A percentile compares a stretch with the other conserved stretches of the same genome.
Evolutionary conservation across 2,888 invertebrate species (phyloP).

Genomic region (Xylota segnis): DNA sequence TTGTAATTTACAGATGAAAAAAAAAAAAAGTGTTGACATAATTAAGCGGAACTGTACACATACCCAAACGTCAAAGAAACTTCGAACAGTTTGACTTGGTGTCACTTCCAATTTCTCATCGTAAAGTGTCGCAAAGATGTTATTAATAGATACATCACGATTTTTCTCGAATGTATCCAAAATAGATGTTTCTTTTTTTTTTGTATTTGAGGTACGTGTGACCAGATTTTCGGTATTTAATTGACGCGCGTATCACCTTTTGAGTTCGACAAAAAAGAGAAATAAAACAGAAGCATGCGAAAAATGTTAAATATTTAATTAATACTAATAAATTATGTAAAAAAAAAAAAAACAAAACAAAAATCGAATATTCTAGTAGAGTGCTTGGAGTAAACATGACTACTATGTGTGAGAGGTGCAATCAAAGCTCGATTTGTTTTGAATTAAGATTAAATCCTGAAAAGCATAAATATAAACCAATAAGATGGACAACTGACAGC

Average conservation of each 20-base stretch:
- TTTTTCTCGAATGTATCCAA: conserved; percentile 6
- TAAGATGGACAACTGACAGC: no score
- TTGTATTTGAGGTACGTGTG: conserved; percentile 41
- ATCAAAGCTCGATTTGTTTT: no score
- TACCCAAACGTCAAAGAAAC: neutral
- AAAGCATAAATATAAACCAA: no score
- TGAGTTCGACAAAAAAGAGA: neutral
- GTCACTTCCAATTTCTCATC: neutral
- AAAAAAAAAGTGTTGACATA: neutral
- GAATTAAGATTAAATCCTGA: no score
- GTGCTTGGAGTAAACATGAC: neutral
- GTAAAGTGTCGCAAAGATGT: conserved; percentile 1
- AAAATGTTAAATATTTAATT: conserved; percentile 49
- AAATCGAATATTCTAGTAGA: neutral
- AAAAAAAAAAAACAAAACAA: neutral
- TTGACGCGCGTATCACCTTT: conserved; percentile 44
- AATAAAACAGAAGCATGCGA: conserved; percentile 26
- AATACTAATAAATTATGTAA: conserved; percentile 24
- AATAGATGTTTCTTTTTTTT: conserved; percentile 16
- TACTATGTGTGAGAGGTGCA: neutral
- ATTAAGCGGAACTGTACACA: conserved; percentile 7
- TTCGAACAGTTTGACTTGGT: conserved; percentile 3
- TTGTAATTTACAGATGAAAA: neutral
- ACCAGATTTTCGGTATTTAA: conserved; percentile 7
- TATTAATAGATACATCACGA: conserved; percentile 10